phyloP scores from a whole-genome alignment of 2,888 invertebrate genomes.

The Platycheirus rosarum region DNA sequence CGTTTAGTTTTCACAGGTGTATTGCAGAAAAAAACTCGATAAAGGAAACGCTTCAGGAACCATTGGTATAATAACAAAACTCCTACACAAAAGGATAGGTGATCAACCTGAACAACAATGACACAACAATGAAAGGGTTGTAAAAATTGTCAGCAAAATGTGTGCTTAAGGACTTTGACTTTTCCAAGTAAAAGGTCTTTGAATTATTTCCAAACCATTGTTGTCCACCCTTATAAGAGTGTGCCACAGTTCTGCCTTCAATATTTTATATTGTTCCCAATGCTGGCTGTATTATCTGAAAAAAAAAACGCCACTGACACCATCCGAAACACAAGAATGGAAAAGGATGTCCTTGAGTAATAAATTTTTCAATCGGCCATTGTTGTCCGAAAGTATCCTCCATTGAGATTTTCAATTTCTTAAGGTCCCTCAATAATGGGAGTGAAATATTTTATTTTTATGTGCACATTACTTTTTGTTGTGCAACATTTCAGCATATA shows the following conservation, averaged over 20 bases:
- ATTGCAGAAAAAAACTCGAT: not conserved
- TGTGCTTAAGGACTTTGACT: conserved; percentile 44
- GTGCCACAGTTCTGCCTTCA: conserved; percentile 50
- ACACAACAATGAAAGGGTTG: conserved; percentile 30
- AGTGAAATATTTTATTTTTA: conserved; percentile 71
- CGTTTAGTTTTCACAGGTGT: not conserved
- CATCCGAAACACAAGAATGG: conserved; percentile 42
- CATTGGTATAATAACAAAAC: conserved; percentile 17
- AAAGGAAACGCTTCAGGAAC: not conserved
- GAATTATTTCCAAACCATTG: conserved; percentile 63
- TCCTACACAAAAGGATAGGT: conserved; percentile 29
- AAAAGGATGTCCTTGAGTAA: conserved; percentile 48
- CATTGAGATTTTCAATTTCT: conserved; percentile 69
- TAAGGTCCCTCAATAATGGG: conserved; percentile 62
- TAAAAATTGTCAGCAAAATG: conserved; percentile 58
- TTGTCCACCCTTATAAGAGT: conserved; percentile 40
- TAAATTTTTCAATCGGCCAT: conserved; percentile 67
- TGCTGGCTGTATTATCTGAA: conserved; percentile 52
- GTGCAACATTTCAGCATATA: conserved; percentile 67
- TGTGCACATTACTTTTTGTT: conserved; percentile 69
- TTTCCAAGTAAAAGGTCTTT: conserved; percentile 51
- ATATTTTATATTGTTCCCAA: conserved; percentile 48
- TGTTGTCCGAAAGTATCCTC: conserved; percentile 68
- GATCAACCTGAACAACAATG: conserved; percentile 31
- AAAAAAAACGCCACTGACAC: conserved; percentile 62